Conservation (phyloP, 2,113 vertebrate species). For the Noctilio leporinus region DNA sequence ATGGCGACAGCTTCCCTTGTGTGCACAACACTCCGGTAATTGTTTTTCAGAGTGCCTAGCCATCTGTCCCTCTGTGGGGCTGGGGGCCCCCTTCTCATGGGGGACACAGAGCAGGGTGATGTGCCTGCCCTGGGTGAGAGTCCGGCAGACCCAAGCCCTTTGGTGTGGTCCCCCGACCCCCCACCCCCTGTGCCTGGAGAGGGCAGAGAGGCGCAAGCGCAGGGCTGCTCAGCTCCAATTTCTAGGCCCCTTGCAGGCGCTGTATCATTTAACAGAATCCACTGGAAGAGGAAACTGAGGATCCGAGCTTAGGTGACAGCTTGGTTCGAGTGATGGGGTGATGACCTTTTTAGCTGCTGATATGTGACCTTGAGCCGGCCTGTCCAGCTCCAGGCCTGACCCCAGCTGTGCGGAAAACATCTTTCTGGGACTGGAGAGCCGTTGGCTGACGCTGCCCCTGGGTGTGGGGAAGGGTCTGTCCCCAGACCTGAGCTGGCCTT, state of each 20-base stretch:
- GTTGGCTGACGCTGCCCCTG: neutral
- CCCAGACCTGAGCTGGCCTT: neutral
- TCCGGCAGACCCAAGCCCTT: neutral
- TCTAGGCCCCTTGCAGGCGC: constrained; percentile 10
- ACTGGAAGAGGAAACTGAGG: constrained; percentile 31
- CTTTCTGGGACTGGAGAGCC: neutral
- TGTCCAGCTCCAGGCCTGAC: neutral
- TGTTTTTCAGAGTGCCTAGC: neutral
- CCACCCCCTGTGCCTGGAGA: fast-evolving
- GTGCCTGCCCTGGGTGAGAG: neutral
- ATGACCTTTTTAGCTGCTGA: constrained; percentile 4
- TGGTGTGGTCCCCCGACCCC: fast-evolving
- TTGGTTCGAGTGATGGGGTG: neutral
- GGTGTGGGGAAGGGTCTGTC: neutral
- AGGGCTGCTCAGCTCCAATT: neutral
- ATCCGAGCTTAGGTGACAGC: constrained; percentile 8
- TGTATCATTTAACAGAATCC: constrained; percentile 3
- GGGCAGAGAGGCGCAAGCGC: neutral
- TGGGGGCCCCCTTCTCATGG: neutral
- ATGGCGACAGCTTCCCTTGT: fast-evolving
- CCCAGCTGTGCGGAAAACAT: neutral
- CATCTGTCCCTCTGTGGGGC: neutral
- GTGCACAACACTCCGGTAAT: neutral
- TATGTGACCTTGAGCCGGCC: neutral
- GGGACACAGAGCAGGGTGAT: neutral